Conservation (phyloP, 35 echinoderm and acorn worm species). For the Hemicentrotus pulcherrimus region DNA sequence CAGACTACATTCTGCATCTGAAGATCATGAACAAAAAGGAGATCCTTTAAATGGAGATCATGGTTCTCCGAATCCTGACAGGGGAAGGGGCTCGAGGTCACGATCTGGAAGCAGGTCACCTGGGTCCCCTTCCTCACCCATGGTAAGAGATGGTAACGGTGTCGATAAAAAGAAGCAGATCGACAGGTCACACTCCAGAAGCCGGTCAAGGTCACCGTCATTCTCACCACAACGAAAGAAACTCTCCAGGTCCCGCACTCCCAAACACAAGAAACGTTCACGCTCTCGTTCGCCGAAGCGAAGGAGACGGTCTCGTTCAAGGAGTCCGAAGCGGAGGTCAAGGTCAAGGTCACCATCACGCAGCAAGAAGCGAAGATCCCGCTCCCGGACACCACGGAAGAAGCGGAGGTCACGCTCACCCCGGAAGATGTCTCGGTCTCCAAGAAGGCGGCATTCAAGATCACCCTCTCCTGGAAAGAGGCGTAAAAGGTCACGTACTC, state of each 20-base stretch:
- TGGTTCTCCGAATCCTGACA: neutral
- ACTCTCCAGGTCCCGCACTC: neutral
- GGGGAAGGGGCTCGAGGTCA: neutral
- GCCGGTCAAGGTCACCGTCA: neutral
- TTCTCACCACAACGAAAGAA: neutral
- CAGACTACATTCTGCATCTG: neutral
- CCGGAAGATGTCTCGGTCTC: neutral
- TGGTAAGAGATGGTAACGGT: neutral
- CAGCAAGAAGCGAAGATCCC: conserved; percentile 9
- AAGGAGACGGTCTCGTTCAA: neutral
- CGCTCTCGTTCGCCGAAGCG: conserved; percentile 3
- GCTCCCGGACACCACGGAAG: conserved; percentile 13
- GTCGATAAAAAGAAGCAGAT: neutral
- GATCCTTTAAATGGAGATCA: neutral
- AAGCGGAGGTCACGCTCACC: neutral
- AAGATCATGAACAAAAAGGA: neutral
- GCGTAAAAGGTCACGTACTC: conserved; percentile 2
- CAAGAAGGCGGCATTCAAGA: conserved; percentile 22
- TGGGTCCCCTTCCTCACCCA: neutral
- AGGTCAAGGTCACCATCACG: neutral
- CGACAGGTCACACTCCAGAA: neutral
- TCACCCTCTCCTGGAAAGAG: neutral
- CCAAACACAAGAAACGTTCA: neutral
- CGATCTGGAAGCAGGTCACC: neutral
- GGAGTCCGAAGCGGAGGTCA: neutral